phyloP scores from a whole-genome alignment of 1,140 invertebrate species.

The Bombus balteatus region DNA sequence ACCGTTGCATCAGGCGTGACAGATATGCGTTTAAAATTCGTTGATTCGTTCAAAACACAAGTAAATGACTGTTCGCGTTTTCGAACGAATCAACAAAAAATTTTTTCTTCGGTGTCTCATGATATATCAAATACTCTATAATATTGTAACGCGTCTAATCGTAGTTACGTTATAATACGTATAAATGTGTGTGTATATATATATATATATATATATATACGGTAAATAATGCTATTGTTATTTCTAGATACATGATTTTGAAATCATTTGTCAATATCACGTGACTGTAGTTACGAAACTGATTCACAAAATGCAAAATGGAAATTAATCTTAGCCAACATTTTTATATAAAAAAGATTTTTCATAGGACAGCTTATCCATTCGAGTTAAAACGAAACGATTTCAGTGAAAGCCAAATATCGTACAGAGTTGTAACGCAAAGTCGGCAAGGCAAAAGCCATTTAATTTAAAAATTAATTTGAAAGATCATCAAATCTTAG shows the following conservation, averaged over 20 bases:
- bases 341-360: background rate
- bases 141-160: background rate
- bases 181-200: too few relatives aligned
- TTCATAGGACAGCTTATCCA: too few relatives aligned
- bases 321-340: background rate
- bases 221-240: background rate
- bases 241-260: background rate
- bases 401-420: background rate
- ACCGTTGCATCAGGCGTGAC: background rate
- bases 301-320: background rate
- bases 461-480: background rate
- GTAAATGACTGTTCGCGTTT: background rate
- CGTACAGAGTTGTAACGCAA: background rate
- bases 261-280: too few relatives aligned
- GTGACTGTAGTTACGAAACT: background rate
- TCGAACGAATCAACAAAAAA: conserved; percentile 15
- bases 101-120: background rate
- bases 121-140: background rate
- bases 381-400: background rate
- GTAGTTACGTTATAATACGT: too few relatives aligned
- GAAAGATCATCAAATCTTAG: background rate
- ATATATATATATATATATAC: background rate
- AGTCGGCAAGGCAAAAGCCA: background rate
- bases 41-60: conserved; percentile 10
- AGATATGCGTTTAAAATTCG: background rate